Base-by-base conservation (phyloP, 2,113 vertebrate species). In the Poecilia latipinna region DNA sequence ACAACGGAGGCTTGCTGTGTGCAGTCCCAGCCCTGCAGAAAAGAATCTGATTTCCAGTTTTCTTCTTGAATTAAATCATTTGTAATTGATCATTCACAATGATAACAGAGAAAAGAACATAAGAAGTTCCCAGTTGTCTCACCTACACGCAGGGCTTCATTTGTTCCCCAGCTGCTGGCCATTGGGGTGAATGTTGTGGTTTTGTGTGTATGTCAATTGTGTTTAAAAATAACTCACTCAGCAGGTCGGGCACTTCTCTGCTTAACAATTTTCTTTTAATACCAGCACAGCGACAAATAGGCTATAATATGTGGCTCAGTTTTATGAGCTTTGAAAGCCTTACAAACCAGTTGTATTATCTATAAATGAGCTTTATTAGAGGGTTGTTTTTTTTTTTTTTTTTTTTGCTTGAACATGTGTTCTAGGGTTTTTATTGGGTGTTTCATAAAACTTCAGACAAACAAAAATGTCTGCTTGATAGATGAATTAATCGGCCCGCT, bases 391-490 rank as follows among this genome's bases (percentile, higher is more conserved):
- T 37, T 37, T 8, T 37, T 8, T 35, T 35, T 35, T 35, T 7
- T 33, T 33, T 87, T 48, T 48, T 48, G 44, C 44, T 48, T 48
- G 19, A 19, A 48, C 44, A 87, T 69, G 74, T 84, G 75, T 83
- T 82, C 80, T 75, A 33, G 60, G 32, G 64, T 44, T 89, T 90
- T 90, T 88, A 90, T 72, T 32, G 83, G 24, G 86, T 91, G 91
- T 90, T 91, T 88, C 87, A 90, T 89, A 86, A 89, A 85, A 82
- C 75, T 71, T 81, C 29, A 76, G 81, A 80, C 62, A 68, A 57
- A 63, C 77, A 68, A 65, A 82, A 61, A 28, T 61, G 54, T 48
- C 17, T 78, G 54, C 60, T 79, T 89, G 80, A 89, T 72, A 82
- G 66, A 85, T 68, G 33, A 82, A 88, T 83, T 83, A 84, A 85